Base-by-base conservation (phyloP, 2,797 vertebrate genomes). In the Hapalemur alaotrensis region DNA sequence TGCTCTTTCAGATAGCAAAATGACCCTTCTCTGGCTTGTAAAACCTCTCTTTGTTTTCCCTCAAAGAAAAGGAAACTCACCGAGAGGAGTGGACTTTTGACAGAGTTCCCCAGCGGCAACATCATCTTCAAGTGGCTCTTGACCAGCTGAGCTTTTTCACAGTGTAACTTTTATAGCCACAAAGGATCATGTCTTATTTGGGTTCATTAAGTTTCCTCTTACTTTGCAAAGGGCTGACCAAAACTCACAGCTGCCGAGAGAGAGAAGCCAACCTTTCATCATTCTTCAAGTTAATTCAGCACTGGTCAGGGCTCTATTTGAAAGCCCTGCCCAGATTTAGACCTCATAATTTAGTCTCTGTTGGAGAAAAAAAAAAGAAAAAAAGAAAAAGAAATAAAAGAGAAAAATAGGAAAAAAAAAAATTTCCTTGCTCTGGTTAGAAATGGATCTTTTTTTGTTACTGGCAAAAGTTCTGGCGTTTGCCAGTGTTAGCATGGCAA, bases 81-180 rank as follows among this genome's bases (percentile, higher is more conserved):
- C 94, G 83, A 95, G 94, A 97, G 85, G 78, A 97, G 91, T 54
- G 92, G 93, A 97, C 95, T 91, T 96, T 93, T 93, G 87, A 93
- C 97, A 97, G 96, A 93, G 90, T 73, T 97, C 95, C 93, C 93
- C 95, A 70, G 87, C 82, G 88, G 96, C 59, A 95, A 96, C 95
- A 96, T 95, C 92, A 96, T 93, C 96, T 96, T 97, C 95, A 97
- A 98, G 98, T 97, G 96, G 95, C 97, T 97, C 97, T 98, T 97
- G 90, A 98, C 97, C 98, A 98, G 97, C 98, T 96, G 97, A 97
- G 98, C 95, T 97, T 96, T 97, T 97, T 93, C 97, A 96, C 96
- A 98, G 97, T 97, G 94, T 95, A 96, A 97, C 96, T 98, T 98
- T 98, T 92, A 93, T 87, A 97, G 85, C 95, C 97, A 97, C 98